Conservation (phyloP, 2,888 invertebrate genomes). For the Acronicta alni region DNA sequence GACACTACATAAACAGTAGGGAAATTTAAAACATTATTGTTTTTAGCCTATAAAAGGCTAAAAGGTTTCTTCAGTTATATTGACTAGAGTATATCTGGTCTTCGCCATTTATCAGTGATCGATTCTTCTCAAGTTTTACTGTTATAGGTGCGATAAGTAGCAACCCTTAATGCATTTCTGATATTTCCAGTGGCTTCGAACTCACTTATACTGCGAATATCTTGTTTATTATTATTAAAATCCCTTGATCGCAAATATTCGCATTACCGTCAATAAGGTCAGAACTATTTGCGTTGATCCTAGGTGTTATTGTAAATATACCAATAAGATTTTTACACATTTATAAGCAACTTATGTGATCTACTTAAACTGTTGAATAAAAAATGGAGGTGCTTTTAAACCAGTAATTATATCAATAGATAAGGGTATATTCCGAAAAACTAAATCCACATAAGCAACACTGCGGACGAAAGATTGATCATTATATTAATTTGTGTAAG, state of each 20-base stretch:
- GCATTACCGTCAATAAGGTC: conserved; percentile 20
- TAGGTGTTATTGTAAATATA: conserved; percentile 24
- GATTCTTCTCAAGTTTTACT: conserved; percentile 24
- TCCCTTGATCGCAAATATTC: conserved; percentile 34
- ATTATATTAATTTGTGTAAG: conserved; percentile 21
- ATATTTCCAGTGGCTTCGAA: conserved; percentile 22
- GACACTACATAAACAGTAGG: neutral
- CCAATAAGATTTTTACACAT: conserved; percentile 27
- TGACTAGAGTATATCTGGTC: conserved; percentile 18
- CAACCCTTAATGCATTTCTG: conserved; percentile 40
- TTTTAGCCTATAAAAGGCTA: conserved; percentile 1
- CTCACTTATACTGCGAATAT: conserved; percentile 22
- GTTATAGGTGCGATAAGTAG: conserved; percentile 33
- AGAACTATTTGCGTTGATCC: conserved; percentile 22
- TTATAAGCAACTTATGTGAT: conserved; percentile 6
- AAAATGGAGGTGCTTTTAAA: neutral
- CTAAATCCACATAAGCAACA: conserved; percentile 16
- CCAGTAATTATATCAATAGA: conserved; percentile 1
- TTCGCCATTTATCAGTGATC: conserved; percentile 23
- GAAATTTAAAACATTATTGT: conserved; percentile 1
- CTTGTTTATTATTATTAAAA: conserved; percentile 38
- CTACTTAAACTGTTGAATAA: conserved; percentile 8
- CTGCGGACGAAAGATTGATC: conserved; percentile 11
- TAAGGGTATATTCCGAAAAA: conserved; percentile 10
- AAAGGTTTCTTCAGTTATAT: conserved; percentile 19